Conservation (phyloP, 2,113 vertebrate genomes). For the Dipodomys spectabilis region DNA sequence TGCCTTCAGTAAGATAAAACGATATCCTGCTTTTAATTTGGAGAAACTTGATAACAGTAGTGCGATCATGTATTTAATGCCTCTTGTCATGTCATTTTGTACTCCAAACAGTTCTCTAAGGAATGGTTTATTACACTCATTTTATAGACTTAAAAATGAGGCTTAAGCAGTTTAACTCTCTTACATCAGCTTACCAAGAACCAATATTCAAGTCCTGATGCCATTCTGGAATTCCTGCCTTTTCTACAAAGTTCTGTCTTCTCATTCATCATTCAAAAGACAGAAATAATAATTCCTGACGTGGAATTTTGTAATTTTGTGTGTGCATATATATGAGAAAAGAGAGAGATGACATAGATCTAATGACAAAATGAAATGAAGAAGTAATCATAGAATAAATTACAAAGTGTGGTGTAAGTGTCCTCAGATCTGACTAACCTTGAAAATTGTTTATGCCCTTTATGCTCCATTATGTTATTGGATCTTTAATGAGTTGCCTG, state of each 20-base stretch:
- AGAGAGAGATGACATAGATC: background rate
- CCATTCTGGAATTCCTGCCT: background rate
- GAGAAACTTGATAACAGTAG: background rate
- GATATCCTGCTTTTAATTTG: background rate
- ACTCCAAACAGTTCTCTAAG: background rate
- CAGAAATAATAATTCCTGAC: background rate
- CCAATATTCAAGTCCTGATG: background rate
- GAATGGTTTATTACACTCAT: background rate
- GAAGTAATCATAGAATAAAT: background rate
- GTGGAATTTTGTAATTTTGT: background rate
- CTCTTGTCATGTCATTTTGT: background rate
- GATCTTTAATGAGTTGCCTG: background rate
- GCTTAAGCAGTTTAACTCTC: background rate
- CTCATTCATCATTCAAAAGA: slow-evolving; percentile 13
- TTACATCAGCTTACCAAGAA: background rate
- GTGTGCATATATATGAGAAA: background rate
- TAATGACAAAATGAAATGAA: background rate
- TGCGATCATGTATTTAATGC: background rate
- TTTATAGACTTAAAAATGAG: slow-evolving; percentile 20
- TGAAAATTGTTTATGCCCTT: background rate
- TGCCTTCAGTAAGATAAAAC: slow-evolving; percentile 4
- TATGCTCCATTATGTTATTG: background rate
- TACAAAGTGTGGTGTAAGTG: background rate
- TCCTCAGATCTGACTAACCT: background rate
- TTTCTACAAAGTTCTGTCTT: background rate